Percentiles rank a stretch among this genome's conserved stretches.
phyloP scores from a whole-genome alignment of 1,140 invertebrate species.

The Apis mellifera region DNA sequence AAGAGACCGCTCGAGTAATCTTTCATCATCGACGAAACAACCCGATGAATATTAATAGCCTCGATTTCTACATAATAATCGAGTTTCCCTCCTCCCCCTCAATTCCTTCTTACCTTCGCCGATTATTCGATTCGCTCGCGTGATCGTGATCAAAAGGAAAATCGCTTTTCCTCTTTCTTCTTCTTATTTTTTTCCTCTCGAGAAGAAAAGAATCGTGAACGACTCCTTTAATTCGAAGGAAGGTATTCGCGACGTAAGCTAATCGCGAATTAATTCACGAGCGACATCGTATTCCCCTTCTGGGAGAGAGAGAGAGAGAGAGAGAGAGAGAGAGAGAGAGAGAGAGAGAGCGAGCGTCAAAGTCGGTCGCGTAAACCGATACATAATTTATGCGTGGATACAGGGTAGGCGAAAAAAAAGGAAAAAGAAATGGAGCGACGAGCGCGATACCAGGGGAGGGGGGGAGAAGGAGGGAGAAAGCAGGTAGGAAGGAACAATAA shows the following conservation, averaged over 20 bases:
- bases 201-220: too few species aligned
- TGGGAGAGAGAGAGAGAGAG: slow-evolving; percentile 11
- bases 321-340: slow-evolving; percentile 24
- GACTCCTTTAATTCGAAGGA: too few species aligned
- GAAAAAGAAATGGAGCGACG: too few species aligned
- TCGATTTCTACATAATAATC: slow-evolving; percentile 46
- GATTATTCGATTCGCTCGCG: too few species aligned
- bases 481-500: slow-evolving; percentile 10
- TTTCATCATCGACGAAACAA: slow-evolving; percentile 43
- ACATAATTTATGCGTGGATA: slow-evolving; percentile 35
- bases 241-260: too few species aligned
- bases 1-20: background rate
- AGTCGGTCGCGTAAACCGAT: slow-evolving; percentile 23
- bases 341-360: slow-evolving; percentile 15
- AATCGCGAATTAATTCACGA: slow-evolving; percentile 36
- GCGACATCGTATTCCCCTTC: background rate
- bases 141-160: background rate
- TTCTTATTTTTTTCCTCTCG: too few species aligned
- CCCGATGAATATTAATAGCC: slow-evolving; percentile 45
- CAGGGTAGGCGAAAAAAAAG: slow-evolving; percentile 5
- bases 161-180: too few species aligned
- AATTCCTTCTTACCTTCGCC: too few species aligned
- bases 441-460: background rate
- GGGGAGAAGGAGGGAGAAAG: background rate
- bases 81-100: background rate